These are phyloP conservation scores for Cisticola juncidis DNA, from an alignment of 2,113 vertebrate genomes.

Conservation along the genomic window DNA sequence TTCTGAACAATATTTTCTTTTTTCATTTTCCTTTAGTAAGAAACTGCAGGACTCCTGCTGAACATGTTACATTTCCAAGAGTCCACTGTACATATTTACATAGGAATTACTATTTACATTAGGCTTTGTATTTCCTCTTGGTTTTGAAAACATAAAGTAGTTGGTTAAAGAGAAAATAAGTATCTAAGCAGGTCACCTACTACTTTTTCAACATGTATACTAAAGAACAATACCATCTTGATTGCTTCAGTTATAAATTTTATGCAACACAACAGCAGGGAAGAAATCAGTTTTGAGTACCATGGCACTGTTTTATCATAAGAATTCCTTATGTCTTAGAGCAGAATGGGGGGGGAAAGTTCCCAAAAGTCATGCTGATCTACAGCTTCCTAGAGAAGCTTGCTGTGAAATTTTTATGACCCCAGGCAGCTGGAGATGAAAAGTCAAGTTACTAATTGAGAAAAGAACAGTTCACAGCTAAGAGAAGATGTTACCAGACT, in stretches of 20 bases:
- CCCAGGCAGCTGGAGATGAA: neutral
- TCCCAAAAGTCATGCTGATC: neutral
- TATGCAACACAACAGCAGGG: neutral
- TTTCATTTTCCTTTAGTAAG: neutral
- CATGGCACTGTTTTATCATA: neutral
- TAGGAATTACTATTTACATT: neutral
- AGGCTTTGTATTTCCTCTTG: neutral
- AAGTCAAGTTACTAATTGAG: neutral
- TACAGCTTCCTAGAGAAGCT: neutral
- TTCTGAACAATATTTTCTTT: neutral
- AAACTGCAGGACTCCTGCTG: neutral
- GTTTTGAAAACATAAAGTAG: neutral
- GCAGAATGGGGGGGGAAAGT: neutral
- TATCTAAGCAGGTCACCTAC: neutral
- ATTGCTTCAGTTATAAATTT: neutral
- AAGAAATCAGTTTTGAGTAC: neutral
- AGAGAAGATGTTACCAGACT: neutral
- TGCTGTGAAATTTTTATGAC: neutral
- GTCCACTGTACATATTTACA: rapidly evolving
- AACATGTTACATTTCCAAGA: neutral
- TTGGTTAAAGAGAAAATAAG: neutral
- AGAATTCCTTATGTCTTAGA: neutral
- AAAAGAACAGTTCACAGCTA: neutral
- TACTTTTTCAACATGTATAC: neutral
- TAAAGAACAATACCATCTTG: neutral